Evolutionary conservation across 2,113 vertebrate genomes (phyloP), one percentile per base, ranked within the genome.

Genomic region (Isichthys henryi): DNA sequence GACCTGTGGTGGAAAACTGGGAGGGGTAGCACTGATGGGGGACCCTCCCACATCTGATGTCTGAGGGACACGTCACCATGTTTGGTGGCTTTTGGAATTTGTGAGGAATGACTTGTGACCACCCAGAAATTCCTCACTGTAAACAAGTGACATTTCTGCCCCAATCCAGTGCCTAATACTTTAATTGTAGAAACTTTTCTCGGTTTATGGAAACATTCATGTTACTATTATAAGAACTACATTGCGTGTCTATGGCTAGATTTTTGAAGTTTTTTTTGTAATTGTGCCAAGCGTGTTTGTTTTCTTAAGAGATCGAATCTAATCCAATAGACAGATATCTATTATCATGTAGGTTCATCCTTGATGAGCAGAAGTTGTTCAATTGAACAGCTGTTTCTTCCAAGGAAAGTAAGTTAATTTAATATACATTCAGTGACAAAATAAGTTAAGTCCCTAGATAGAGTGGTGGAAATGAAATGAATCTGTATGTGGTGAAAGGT

Each of bases 101-200:
- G 8, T 46, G 58, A 89, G 85, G 83, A 89, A 89, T 86, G 74
- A 35, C 35, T 56, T 45, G 35, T 53, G 62, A 88, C 89, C 62
- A 90, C 62, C 48, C 43, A 48, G 86, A 80, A 80, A 87, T 87
- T 80, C 21, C 66, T 82, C 89, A 77, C 31, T 49, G 27, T 87
- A 87, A 87, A 80, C 66, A 87, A 87, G 35, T 35, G 9, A 8
- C 31, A 82, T 89, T 56, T 53, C 50, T 43, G 31, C n/a, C 49
- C n/a, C 43, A 88, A 88, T 70, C 48, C n/a, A n/a, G 58, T 56
- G 46, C 27, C 27, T 58, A 58, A 52, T 82, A 39, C 50, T 56
- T 48, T 82, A 80, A 48, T 89, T 19, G 19, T 50, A 82, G 4
- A 35, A 53, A 74, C 10, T 43, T 89, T 82, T 15, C 49, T 1